Evolutionary conservation across 2,113 vertebrate genomes (phyloP).

Genomic region (Lepus europaeus): DNA sequence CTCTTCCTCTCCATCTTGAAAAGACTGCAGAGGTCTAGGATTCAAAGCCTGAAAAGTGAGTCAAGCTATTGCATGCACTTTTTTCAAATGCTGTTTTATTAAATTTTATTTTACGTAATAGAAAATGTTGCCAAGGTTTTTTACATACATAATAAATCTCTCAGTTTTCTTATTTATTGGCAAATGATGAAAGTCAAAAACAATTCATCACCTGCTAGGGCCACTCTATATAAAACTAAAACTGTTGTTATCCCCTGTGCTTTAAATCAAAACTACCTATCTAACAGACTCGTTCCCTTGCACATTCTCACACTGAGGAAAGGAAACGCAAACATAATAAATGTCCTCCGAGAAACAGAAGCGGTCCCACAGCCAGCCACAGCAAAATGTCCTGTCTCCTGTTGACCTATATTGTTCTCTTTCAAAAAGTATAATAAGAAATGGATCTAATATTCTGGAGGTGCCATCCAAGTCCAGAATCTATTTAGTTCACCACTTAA

Average conservation of each 20-base stretch:
- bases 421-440: background rate
- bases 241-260: constrained; percentile 19
- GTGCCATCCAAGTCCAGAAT: background rate
- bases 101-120: constrained; percentile 74
- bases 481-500: background rate
- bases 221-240: constrained; percentile 74
- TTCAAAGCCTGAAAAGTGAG: background rate
- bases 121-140: constrained; percentile 67
- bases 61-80: constrained; percentile 15
- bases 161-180: constrained; percentile 73
- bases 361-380: background rate
- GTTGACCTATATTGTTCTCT: background rate
- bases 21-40: constrained; percentile 19
- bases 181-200: constrained; percentile 78
- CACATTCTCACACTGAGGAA: background rate
- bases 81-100: constrained; percentile 58
- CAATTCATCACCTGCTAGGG: constrained; percentile 68
- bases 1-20: background rate
- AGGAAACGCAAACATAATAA: constrained; percentile 64
- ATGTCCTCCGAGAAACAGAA: constrained; percentile 34
- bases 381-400: background rate
- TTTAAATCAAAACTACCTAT: constrained; percentile 75
- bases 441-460: background rate
- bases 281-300: background rate
- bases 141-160: constrained; percentile 68